Conservation (phyloP, 2,888 invertebrate species). For the Troilus luridus region DNA sequence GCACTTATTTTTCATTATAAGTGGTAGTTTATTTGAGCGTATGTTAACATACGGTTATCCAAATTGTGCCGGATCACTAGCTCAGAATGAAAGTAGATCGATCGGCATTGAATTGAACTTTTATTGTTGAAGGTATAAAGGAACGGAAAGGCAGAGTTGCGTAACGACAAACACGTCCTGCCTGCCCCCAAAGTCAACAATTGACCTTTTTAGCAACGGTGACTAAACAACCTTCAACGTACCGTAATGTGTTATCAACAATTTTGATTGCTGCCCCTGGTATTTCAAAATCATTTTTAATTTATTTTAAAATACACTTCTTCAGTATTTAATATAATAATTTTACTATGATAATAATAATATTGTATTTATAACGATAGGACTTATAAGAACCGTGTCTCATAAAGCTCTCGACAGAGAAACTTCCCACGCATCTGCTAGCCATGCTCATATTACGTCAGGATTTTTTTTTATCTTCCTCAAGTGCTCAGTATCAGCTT, state of each 20-base stretch:
- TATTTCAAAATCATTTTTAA: background rate
- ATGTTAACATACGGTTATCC: background rate
- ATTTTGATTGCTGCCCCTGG: background rate
- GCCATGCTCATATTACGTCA: conserved; percentile 2
- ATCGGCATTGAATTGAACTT: background rate
- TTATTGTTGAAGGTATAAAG: conserved; percentile 21
- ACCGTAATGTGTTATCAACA: background rate
- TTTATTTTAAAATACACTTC: background rate
- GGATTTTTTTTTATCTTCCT: background rate
- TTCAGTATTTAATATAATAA: background rate
- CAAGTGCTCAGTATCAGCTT: background rate
- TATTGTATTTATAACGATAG: background rate
- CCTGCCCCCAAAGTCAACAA: background rate
- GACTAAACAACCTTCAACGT: conserved; percentile 11
- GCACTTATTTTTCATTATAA: too few species aligned
- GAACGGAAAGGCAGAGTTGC: background rate
- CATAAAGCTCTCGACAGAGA: background rate
- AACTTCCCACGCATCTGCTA: background rate
- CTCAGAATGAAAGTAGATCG: background rate
- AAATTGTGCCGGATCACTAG: background rate
- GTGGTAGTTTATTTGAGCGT: too few species aligned
- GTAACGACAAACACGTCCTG: conserved; percentile 1
- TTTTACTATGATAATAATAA: background rate
- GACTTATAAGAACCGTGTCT: too few species aligned
- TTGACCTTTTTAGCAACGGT: conserved; percentile 12